Evolutionary conservation across 2,797 vertebrate species (phyloP).

Genomic region (Syncerus caffer): DNA sequence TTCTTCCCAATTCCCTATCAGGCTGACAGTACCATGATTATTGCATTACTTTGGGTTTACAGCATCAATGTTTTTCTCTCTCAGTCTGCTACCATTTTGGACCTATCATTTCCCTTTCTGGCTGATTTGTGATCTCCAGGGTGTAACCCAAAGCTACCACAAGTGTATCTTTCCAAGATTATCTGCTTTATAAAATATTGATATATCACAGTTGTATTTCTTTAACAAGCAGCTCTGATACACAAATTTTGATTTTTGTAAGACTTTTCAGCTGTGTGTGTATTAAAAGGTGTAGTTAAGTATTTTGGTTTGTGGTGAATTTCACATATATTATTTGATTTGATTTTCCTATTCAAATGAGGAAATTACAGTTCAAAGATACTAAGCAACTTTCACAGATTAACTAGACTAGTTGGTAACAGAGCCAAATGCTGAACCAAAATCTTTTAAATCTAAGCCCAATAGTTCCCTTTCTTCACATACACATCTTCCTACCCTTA

Average conservation of each 20-base stretch:
- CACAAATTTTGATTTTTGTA: neutral
- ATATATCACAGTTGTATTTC: neutral
- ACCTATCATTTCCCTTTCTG: neutral
- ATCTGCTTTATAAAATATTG: slow-evolving; percentile 31
- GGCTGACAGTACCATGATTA: neutral
- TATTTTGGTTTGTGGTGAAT: neutral
- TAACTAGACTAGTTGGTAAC: neutral
- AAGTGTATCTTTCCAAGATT: neutral
- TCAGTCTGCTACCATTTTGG: neutral
- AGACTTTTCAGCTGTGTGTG: neutral
- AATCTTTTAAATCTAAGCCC: neutral
- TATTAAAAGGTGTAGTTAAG: neutral
- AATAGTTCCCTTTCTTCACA: neutral
- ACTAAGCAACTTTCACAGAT: neutral
- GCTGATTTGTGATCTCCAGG: neutral
- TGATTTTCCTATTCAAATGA: neutral
- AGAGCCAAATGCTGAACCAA: neutral
- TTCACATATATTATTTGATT: slow-evolving; percentile 3
- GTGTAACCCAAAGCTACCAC: neutral
- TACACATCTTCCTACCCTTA: neutral
- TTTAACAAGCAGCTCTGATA: slow-evolving; percentile 33
- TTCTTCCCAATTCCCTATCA: neutral
- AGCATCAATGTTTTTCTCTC: neutral
- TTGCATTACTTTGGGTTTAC: neutral
- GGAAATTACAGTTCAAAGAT: neutral